Base-by-base conservation (phyloP, 2,888 invertebrate genomes). In the Volucella inanis region DNA sequence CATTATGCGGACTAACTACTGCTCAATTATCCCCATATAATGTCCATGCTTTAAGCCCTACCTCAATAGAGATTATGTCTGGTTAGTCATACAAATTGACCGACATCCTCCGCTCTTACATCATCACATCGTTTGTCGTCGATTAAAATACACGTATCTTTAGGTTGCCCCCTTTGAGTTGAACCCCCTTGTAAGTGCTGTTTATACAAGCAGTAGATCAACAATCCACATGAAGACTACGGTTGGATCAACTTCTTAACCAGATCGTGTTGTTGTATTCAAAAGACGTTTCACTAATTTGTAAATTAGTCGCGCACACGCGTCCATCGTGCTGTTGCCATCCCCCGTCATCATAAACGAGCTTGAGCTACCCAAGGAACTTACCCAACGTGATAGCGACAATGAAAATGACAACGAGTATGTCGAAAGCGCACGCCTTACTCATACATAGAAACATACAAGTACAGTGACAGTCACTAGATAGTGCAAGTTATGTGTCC, bases 231-330 rank as follows among this genome's bases (percentile, higher is more conserved):
- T 43, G 54, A 43, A n/a, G 39, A 31, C 62, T 72, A 43, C 52
- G 15, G 31, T 31, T 6, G 31, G 57, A 70, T 64, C 45, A 71
- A 72, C 12, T 55, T 22, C 18, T 62, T 57, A 57, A 62, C 55
- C 47, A 61, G 71, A 68, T 68, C 71, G 74, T 65, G 41, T 64
- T 59, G 62, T 68, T 41, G 38, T 79, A 84, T 79, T 74, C 72
- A 71, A 72, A 85, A 76, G 62, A 77, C 72, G 81, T 85, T 76
- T 62, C 61, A 71, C 85, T 85, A 81, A 85, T 81, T 85, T 85
- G 80, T 85, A 85, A 85, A 85, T 85, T 85, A 77, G 85, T 85
- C 85, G 76, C 85, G 85, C 85, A 85, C 85, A 85, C 76, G 76
- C 84, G 55, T 81, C 50, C 84, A 72, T 59, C 72, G 77, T 77